Base-by-base conservation (phyloP, 2,113 vertebrate genomes). In the Stictonetta naevosa region DNA sequence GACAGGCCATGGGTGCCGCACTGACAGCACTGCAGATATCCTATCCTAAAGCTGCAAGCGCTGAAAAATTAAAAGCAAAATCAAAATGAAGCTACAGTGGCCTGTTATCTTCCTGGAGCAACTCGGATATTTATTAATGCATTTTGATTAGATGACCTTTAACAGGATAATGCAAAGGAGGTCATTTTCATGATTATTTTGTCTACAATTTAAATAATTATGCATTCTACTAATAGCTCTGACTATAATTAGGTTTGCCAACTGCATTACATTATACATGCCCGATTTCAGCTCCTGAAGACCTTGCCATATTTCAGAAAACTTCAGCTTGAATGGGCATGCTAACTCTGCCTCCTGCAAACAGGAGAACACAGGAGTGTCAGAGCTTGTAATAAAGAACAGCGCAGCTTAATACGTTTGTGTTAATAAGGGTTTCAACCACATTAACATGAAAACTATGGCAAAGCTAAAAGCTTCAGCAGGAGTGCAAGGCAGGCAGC, bases 171-270 rank as follows among this genome's bases (percentile, higher is more conserved):
- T 25, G 89, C 83, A 78, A 73, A 93, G 84, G 84, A 95, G 94
- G 95, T 95, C 83, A 95, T 89, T 84, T 92, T 89, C 56, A 89
- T 79, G 81, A 93, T 91, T 81, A 91, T 95, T 95, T 96, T 95
- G 74, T 25, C 94, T 87, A 93, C 78, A 79, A 93, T 97, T 92
- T 91, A 95, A 96, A 96, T 97, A 95, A 97, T 95, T 86, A 86
- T 17, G 77, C 86, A 89, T 86, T 56, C 94, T 76, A 34, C 81
- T 79, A 93, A 89, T 84, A 91, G 91, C 86, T 86, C 33, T 2
- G 4, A 40, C 73, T 86, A 82, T 95, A 97, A 97, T 95, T 79
- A 95, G 86, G 91, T 89, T 92, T 93, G 81, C 86, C 86, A 81
- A 19, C 34, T 71, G 86, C 83, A 88, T 91, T 81, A 6, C 66